These are phyloP conservation scores for Drosophila mulleri DNA, from an alignment of 2,888 invertebrate species.

Conservation along the genomic window DNA sequence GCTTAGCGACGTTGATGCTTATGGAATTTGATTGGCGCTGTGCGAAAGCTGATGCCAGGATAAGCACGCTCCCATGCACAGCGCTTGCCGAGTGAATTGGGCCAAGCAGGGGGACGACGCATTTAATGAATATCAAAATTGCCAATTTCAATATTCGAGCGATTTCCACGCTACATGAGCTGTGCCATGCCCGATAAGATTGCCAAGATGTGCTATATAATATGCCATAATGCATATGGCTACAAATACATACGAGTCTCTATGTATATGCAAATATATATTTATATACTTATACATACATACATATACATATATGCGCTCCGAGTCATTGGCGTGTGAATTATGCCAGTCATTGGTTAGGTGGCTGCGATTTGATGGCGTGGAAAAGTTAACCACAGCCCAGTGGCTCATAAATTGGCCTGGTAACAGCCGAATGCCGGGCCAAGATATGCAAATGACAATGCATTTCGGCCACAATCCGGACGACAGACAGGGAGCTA, in stretches of 20 bases:
- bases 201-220: constrained; percentile 64
- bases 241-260: not conserved
- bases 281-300: not conserved
- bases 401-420: constrained; percentile 56
- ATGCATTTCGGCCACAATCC: constrained; percentile 49
- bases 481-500: not conserved
- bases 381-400: constrained; percentile 75
- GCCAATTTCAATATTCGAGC: constrained; percentile 77
- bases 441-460: constrained; percentile 68
- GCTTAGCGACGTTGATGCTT: constrained; percentile 75
- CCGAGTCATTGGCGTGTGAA: constrained; percentile 76
- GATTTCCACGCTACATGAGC: constrained; percentile 76
- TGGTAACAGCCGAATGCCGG: constrained; percentile 40
- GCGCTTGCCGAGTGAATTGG: not conserved
- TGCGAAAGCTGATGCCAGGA: constrained; percentile 63
- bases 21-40: constrained; percentile 73
- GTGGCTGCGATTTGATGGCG: constrained; percentile 70
- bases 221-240: constrained; percentile 37
- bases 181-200: constrained; percentile 74
- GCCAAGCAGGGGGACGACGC: constrained; percentile 20
- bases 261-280: not conserved
- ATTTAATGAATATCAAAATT: constrained; percentile 79
- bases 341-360: constrained; percentile 73
- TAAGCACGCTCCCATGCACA: constrained; percentile 70
- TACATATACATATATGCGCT: not conserved